Evolutionary conservation across 2,888 invertebrate species (phyloP), one percentile per base, ranked within the genome.

Genomic region (Leptodirus hochenwartii): DNA sequence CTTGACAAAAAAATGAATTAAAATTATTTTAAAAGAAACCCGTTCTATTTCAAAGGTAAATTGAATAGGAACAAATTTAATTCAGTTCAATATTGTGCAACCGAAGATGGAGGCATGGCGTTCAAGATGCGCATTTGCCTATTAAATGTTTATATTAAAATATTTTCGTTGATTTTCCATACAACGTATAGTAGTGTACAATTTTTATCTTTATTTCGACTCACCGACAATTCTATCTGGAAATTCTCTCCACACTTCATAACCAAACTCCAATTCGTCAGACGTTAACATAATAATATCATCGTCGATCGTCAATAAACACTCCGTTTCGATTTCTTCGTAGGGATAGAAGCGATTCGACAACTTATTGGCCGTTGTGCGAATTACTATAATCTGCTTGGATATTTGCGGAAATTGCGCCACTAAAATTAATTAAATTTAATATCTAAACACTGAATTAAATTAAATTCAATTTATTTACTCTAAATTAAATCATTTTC

Each of bases 271-370:
- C 35, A 95, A 61, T 59, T 95, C 95, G 56, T 95, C 93, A 0
- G 85, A 72, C 14, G 90, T 93, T 41, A 93, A 56, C 91, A 93
- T 93, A 15, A 85, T 69, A 42, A 93, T 93, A 48, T 93, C 93
- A 54, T 95, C 93, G 50, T 95, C 93, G 37, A 95, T 79, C 3
- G 91, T 85, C 43, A 95, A 59, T 42, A 95, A 79, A 27, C 90
- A 90, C 57, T 95, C 93, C 1, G 95, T 95, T 63, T 91, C 87
- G 39, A 95, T 93, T 54, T 93, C 91, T 47, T 81, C 79, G 55
- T 88, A 93, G 0, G 95, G 93, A 55, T 75, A 88, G 59, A 95
- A 95, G 41, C 93, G 61, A 57, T 93, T 95, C n/a, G 91, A 93
- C 29, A 95, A 60, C 52, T 79, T 81, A 56, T 95, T 95, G 45